A percentile compares a stretch with the other conserved stretches of the same genome.
phyloP scores from a whole-genome alignment of 1,140 invertebrate genomes.

The Periplaneta americana region DNA sequence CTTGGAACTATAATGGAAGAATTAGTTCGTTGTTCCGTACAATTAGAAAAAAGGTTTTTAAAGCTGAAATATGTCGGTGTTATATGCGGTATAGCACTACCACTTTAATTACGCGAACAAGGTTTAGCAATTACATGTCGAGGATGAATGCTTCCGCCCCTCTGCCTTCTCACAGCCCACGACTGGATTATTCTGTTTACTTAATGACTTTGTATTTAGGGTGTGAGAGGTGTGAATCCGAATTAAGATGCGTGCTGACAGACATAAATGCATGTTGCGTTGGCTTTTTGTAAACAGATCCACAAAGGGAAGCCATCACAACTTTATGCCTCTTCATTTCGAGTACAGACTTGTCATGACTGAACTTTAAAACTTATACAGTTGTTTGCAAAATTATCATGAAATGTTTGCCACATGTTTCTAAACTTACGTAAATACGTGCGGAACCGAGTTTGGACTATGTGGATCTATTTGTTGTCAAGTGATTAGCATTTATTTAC shows the following conservation, averaged over 20 bases:
- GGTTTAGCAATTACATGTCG: not conserved
- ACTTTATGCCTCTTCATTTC: not conserved
- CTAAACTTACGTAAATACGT: too few species aligned
- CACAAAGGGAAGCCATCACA: not conserved
- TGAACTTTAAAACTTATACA: too few species aligned
- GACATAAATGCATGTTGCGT: not conserved
- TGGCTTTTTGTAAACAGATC: too few species aligned
- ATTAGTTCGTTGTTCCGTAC: not conserved
- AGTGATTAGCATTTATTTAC: too few species aligned
- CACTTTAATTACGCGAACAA: not conserved
- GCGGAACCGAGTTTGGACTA: too few species aligned
- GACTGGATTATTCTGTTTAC: not conserved
- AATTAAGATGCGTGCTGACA: not conserved
- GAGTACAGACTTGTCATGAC: too few species aligned
- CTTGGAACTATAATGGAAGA: not conserved
- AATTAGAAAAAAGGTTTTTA: not conserved
- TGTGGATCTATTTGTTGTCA: too few species aligned
- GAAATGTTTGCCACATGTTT: too few species aligned
- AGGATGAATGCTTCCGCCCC: not conserved
- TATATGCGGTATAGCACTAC: not conserved
- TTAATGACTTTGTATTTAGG: not conserved
- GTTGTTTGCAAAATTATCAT: too few species aligned
- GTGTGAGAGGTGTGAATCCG: not conserved
- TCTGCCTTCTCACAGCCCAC: not conserved
- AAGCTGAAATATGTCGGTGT: not conserved